Percentiles rank a stretch among this genome's conserved stretches.
Evolutionary conservation across 2,113 vertebrate genomes (phyloP).

Genomic region (Pterophyllum scalare): DNA sequence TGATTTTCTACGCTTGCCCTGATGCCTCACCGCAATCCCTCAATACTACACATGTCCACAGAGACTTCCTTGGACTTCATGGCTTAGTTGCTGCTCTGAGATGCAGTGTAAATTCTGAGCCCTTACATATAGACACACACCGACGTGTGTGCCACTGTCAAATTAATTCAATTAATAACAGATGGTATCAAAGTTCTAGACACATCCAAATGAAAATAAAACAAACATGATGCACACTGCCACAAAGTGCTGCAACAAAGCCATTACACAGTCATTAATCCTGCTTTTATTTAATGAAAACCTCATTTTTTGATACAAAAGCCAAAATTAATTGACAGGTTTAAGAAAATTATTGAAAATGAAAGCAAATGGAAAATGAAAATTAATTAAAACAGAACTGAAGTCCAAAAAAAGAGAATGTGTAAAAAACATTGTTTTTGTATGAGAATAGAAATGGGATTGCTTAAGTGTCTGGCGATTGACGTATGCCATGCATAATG

Average conservation of each 20-base stretch:
- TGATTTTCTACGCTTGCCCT: not conserved
- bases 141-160: not conserved
- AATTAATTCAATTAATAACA: not conserved
- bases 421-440: too few relatives aligned
- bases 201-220: not conserved
- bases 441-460: not conserved
- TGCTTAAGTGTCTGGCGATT: not conserved
- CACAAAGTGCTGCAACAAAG: not conserved
- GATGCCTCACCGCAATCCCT: conserved; percentile 7
- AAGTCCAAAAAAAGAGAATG: not conserved
- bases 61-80: conserved; percentile 5
- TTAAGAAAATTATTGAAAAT: not conserved
- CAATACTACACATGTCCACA: not conserved
- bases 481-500: not conserved
- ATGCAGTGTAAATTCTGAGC: not conserved
- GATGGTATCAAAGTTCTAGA: not conserved
- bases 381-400: not conserved
- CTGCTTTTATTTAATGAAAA: conserved; percentile 11
- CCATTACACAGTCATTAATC: conserved; percentile 4
- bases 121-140: not conserved
- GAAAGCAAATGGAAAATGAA: not conserved
- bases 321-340: not conserved
- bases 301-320: not conserved
- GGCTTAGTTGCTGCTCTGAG: not conserved
- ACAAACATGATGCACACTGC: not conserved